Percentiles rank a stretch among this genome's conserved stretches.
Conservation (phyloP, 1,140 invertebrate genomes). For the Cotesia typhae region DNA sequence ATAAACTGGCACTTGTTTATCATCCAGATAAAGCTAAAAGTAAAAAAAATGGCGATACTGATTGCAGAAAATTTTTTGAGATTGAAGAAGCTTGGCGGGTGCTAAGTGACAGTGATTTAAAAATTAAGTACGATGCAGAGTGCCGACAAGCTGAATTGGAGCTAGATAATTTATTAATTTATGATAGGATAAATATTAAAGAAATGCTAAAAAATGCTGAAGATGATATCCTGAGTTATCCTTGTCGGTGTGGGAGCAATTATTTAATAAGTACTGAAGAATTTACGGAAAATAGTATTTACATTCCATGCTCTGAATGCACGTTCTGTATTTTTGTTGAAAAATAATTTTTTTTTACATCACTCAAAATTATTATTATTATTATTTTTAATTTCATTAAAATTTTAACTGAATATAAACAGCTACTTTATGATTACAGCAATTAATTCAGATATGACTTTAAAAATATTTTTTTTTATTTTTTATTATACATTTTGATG, state of each 20-base stretch:
- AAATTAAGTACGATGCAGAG: constrained; percentile 70
- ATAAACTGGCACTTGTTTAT: constrained; percentile 66
- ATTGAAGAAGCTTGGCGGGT: constrained; percentile 73
- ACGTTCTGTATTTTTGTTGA: constrained; percentile 71
- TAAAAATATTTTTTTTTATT: too few relatives aligned
- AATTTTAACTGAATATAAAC: too few relatives aligned
- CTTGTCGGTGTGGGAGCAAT: constrained; percentile 72
- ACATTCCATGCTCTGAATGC: constrained; percentile 73
- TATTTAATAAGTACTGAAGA: constrained; percentile 67
- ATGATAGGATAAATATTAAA: constrained; percentile 65
- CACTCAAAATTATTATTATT: too few relatives aligned
- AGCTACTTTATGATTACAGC: too few relatives aligned
- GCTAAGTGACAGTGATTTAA: constrained; percentile 65
- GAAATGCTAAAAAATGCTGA: constrained; percentile 63
- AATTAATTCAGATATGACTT: too few relatives aligned
- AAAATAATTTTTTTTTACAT: constrained; percentile 43
- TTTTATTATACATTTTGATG: too few relatives aligned
- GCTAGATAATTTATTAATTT: constrained; percentile 64
- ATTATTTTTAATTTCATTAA: too few relatives aligned
- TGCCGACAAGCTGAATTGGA: constrained; percentile 66
- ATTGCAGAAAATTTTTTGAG: constrained; percentile 60
- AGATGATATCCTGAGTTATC: constrained; percentile 63
- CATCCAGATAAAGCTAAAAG: constrained; percentile 72
- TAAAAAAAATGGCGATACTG: constrained; percentile 40
- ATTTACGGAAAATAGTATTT: constrained; percentile 50